Base-by-base conservation (phyloP, 2,888 invertebrate species). In the Idaea straminata region DNA sequence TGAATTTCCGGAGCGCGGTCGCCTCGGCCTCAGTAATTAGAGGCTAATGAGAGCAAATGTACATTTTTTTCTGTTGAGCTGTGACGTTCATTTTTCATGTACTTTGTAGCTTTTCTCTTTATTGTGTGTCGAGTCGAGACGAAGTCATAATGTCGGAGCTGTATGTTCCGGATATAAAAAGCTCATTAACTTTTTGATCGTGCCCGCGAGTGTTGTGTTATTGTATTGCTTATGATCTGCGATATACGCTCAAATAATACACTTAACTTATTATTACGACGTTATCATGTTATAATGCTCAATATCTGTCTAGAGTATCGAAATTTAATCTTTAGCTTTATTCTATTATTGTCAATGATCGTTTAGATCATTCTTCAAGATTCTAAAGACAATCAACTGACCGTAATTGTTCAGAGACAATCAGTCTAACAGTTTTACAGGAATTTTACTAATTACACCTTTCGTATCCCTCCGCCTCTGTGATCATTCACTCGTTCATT, bases 31-130 rank as follows among this genome's bases (percentile, higher is more conserved):
- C 73, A 67, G 89, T 92, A 91, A 92, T 92, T 92, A 91, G 87
- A 84, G 84, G 81, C 86, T 91, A 92, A 92, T 91, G 90, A 91
- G 90, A 85, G 83, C 86, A 78, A 82, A 81, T 81, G 81, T 83
- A 78, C 83, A 77, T 78, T 74, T 25, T 77, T 69, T 71, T 74
- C 73, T 66, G 65, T 47, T 62, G 62, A 67, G 66, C 70, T 79
- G 83, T 74, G 81, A 77, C 83, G 79, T 74, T 78, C 82, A 81
- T 80, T 81, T 85, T 81, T 79, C 75, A 77, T 78, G 74, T 82
- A 83, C 85, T 87, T 82, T 83, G 83, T 83, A 78, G 72, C 74
- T 75, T 77, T 72, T 72, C 78, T 74, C 78, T 85, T 88, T 85
- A 86, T 87, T 85, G 83, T 82, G 82, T 83, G 84, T 83, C 80